phyloP scores from a whole-genome alignment of 2,888 invertebrate species.

The Hoplodrina blanda region DNA sequence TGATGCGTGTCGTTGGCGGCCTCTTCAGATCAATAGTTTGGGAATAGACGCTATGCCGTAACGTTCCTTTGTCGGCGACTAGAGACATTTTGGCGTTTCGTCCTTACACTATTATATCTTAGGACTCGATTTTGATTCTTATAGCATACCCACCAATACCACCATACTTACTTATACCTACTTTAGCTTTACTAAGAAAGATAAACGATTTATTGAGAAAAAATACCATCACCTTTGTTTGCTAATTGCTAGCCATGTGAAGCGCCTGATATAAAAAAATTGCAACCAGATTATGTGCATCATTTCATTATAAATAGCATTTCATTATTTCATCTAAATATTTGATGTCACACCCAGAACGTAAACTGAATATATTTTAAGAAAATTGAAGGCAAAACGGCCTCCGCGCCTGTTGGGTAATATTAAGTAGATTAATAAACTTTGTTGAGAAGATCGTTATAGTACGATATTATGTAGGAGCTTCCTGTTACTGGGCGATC shows the following conservation, averaged over 20 bases:
- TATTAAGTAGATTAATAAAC: constrained; percentile 62
- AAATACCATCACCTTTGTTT: not conserved
- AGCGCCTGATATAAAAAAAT: not conserved
- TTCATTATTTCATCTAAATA: constrained; percentile 20
- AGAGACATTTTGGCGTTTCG: constrained; percentile 3
- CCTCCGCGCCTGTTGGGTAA: constrained; percentile 44
- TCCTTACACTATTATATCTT: not conserved
- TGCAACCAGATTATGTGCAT: not conserved
- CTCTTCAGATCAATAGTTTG: constrained; percentile 65
- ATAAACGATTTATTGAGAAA: not conserved
- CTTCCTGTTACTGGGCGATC: constrained; percentile 64
- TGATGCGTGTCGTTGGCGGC: constrained; percentile 60
- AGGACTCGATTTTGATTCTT: not conserved
- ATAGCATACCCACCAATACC: not conserved
- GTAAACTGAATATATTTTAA: constrained; percentile 40
- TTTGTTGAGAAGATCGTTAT: constrained; percentile 58
- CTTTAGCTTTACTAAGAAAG: not conserved
- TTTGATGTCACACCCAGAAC: constrained; percentile 42
- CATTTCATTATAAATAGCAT: constrained; percentile 1
- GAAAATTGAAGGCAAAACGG: constrained; percentile 42
- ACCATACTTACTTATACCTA: not conserved
- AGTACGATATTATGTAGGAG: constrained; percentile 57
- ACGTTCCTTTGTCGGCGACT: constrained; percentile 26
- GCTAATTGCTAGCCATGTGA: not conserved
- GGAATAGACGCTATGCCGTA: constrained; percentile 53